Conservation (phyloP, 2,888 invertebrate species). For the Achlya flavicornis region DNA sequence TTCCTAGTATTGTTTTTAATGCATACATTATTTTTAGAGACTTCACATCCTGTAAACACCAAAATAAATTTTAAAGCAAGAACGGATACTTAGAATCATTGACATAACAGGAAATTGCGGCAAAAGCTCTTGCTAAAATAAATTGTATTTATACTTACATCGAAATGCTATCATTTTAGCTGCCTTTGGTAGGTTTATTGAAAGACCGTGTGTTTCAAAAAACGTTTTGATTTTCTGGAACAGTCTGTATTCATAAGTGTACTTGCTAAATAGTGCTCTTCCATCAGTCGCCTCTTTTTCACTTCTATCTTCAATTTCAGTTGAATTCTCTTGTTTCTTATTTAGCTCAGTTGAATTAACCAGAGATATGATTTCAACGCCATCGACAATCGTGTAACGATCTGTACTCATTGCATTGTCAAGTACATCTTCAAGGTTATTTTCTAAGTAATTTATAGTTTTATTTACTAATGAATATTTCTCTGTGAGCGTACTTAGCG, state of each 20-base stretch:
- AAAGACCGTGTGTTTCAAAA: constrained; percentile 84
- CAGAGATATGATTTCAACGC: constrained; percentile 77
- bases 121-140: too few relatives aligned
- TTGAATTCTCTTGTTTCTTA: constrained; percentile 21
- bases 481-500: constrained; percentile 57
- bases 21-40: too few relatives aligned
- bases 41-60: too few relatives aligned
- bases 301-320: constrained; percentile 19
- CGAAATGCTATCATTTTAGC: constrained; percentile 82
- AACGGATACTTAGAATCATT: background rate
- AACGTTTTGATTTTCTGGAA: constrained; percentile 84
- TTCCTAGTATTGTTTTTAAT: too few relatives aligned
- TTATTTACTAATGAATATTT: constrained; percentile 64
- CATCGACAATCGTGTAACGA: constrained; percentile 83
- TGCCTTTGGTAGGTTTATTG: constrained; percentile 87
- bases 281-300: constrained; percentile 44
- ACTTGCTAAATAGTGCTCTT: constrained; percentile 69
- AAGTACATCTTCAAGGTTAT: constrained; percentile 81
- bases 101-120: too few relatives aligned
- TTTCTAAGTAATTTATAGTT: constrained; percentile 70
- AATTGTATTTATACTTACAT: constrained; percentile 71
- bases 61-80: too few relatives aligned
- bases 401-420: constrained; percentile 83
- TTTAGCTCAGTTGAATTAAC: constrained; percentile 29
- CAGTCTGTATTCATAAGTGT: constrained; percentile 80